Evolutionary conservation across 2,113 vertebrate genomes (phyloP).

Genomic region (Chionomys nivalis): DNA sequence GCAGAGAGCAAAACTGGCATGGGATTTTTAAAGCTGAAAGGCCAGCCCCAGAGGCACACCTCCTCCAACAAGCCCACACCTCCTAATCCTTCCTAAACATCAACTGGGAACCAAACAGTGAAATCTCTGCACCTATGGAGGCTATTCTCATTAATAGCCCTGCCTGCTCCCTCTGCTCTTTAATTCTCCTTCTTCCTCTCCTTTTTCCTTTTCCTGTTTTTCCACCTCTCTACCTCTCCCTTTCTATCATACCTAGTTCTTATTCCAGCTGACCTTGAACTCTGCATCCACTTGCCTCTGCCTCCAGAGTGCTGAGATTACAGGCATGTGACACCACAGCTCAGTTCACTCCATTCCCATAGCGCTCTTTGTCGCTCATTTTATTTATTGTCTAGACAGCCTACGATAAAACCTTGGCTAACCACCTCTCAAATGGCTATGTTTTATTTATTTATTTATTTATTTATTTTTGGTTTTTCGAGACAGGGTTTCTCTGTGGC

Average conservation of each 20-base stretch:
- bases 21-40: neutral
- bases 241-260: neutral
- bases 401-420: slow-evolving; percentile 20
- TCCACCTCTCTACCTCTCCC: neutral
- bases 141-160: neutral
- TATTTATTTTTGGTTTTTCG: too few relatives aligned
- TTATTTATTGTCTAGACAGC: slow-evolving; percentile 25
- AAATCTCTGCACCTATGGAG: neutral
- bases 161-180: too few relatives aligned
- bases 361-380: neutral
- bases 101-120: neutral
- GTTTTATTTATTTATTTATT: too few relatives aligned
- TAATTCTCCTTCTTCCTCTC: neutral
- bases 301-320: neutral
- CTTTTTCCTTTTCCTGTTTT: neutral
- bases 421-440: neutral
- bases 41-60: too few relatives aligned
- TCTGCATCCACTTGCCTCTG: neutral
- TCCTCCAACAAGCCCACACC: neutral
- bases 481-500: too few relatives aligned
- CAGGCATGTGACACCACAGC: neutral
- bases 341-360: neutral
- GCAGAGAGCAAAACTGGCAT: neutral
- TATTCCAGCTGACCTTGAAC: neutral
- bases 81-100: neutral